Evolutionary conservation across 2,888 invertebrate genomes (phyloP).

Genomic region (Limnephilus marmoratus): DNA sequence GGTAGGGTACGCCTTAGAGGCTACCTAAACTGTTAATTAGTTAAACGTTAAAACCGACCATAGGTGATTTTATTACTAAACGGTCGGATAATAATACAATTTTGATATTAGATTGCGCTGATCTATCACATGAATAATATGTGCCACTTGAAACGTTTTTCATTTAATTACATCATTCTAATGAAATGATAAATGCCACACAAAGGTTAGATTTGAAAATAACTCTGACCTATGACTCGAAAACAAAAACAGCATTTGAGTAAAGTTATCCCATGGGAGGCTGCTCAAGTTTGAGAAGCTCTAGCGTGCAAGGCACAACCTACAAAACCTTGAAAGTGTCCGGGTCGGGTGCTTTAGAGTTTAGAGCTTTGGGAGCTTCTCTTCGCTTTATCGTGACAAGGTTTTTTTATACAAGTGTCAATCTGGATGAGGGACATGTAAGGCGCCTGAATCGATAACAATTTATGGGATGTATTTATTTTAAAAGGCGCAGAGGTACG

Average conservation of each 20-base stretch:
- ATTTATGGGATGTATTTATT: conserved; percentile 48
- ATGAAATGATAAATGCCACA: background rate
- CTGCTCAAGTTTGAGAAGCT: conserved; percentile 10
- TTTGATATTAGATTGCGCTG: background rate
- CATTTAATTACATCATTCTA: background rate
- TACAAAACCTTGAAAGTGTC: conserved; percentile 48
- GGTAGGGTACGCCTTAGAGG: too few relatives aligned
- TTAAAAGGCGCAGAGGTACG: conserved; percentile 37
- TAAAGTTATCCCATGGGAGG: background rate
- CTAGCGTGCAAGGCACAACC: background rate
- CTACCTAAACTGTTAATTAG: too few relatives aligned
- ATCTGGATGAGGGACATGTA: conserved; percentile 47
- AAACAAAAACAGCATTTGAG: background rate
- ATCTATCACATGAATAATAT: background rate
- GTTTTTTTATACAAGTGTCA: conserved; percentile 55
- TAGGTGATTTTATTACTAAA: background rate
- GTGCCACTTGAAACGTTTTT: background rate
- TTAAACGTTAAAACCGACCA: too few relatives aligned
- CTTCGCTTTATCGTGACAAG: conserved; percentile 55
- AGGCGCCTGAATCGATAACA: conserved; percentile 44
- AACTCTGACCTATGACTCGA: background rate
- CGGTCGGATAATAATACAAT: background rate
- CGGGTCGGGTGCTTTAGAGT: conserved; percentile 46
- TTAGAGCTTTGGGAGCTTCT: conserved; percentile 52
- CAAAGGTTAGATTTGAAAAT: background rate